Percentiles rank a stretch among this genome's conserved stretches.
These are phyloP conservation scores for Tadarida brasiliensis DNA, from an alignment of 2,797 vertebrate genomes.

Conservation along the genomic window DNA sequence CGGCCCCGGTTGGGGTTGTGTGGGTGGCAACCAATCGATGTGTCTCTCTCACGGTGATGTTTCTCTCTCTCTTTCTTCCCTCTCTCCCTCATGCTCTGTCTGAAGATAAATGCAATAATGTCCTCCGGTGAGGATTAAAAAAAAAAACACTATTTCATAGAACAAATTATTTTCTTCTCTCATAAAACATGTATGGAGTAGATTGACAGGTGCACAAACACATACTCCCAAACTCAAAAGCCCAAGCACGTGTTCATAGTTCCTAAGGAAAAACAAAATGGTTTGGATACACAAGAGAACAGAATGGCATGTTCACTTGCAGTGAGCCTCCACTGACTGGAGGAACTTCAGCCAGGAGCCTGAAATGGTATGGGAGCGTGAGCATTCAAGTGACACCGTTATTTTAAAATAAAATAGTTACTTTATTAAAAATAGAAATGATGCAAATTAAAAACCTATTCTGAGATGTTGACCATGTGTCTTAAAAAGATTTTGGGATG, in stretches of 20 bases:
- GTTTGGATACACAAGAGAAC: not conserved
- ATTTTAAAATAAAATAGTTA: constrained; percentile 41
- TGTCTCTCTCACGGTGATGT: too few species aligned
- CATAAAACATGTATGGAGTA: not conserved
- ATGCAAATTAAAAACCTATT: not conserved
- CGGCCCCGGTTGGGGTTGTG: too few species aligned
- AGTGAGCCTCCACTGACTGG: not conserved
- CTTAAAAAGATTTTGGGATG: not conserved
- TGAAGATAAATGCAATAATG: too few species aligned
- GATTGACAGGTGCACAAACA: not conserved
- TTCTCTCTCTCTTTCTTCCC: too few species aligned
- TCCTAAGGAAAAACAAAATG: not conserved
- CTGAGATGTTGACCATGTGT: not conserved
- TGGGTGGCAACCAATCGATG: too few species aligned
- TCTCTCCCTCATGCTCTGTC: too few species aligned
- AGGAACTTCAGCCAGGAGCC: not conserved
- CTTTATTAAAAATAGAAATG: constrained; percentile 29
- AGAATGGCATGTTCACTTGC: not conserved
- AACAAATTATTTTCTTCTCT: constrained; percentile 38
- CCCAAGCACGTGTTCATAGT: not conserved
- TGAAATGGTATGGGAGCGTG: not conserved
- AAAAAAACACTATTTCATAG: not conserved
- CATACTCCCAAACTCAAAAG: not conserved
- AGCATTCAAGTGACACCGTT: not conserved
- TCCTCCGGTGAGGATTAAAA: too few species aligned